These are phyloP conservation scores for Saturnia pavonia DNA, from an alignment of 2,888 invertebrate species.

Conservation along the genomic window DNA sequence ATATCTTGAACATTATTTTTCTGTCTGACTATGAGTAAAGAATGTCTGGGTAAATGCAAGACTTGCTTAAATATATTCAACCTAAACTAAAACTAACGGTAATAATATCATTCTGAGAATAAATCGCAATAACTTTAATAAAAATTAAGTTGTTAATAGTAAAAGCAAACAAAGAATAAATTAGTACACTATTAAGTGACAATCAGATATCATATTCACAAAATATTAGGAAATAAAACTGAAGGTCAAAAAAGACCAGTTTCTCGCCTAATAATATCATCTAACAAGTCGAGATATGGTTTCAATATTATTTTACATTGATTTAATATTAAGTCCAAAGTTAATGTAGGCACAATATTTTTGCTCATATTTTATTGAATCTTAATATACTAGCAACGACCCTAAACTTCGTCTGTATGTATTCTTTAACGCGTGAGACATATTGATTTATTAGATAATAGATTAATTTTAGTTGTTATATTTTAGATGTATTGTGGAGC, in stretches of 20 bases:
- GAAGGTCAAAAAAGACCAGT: constrained; percentile 1
- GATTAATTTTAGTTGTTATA: neutral
- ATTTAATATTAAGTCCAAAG: neutral
- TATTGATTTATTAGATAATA: too few species aligned
- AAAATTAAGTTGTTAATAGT: neutral
- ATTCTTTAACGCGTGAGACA: constrained; percentile 7
- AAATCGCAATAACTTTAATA: neutral
- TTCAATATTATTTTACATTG: neutral
- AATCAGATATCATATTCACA: neutral
- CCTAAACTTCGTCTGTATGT: too few species aligned
- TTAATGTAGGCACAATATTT: too few species aligned
- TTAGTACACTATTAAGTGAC: neutral
- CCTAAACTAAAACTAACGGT: neutral
- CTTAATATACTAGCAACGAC: too few species aligned
- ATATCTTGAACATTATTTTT: neutral
- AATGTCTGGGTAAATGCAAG: neutral
- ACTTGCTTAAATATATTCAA: neutral
- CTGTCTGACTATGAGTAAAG: neutral
- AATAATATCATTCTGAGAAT: neutral
- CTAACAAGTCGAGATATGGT: neutral
- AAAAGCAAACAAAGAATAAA: neutral
- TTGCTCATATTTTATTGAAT: too few species aligned
- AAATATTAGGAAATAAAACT: neutral
- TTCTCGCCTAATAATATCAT: neutral
- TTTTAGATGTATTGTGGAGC: neutral